Percentiles rank a stretch among this genome's conserved stretches.
Conservation (phyloP, 2,113 vertebrate species). For the Canis aureus region DNA sequence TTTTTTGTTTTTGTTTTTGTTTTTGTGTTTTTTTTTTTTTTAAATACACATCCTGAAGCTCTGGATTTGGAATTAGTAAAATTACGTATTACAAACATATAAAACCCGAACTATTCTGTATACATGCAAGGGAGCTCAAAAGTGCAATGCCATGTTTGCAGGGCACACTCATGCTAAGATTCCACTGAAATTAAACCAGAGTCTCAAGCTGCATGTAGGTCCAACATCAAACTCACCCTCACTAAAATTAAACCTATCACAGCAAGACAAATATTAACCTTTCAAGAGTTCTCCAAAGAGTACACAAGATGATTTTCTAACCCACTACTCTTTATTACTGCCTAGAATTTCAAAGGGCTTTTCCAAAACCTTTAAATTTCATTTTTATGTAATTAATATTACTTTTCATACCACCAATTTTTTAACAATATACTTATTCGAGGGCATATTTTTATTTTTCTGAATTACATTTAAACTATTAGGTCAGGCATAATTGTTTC, state of each 20-base stretch:
- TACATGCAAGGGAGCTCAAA: conserved; percentile 7
- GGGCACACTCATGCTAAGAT: background rate
- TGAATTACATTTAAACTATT: background rate
- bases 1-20: background rate
- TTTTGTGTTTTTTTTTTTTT: conserved; percentile 18
- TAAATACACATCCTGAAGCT: conserved; percentile 11
- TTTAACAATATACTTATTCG: background rate
- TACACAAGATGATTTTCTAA: background rate
- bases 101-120: background rate
- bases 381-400: background rate
- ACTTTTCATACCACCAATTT: background rate
- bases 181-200: conserved; percentile 36
- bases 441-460: background rate
- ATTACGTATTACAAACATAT: conserved; percentile 49
- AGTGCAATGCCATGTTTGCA: background rate
- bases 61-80: conserved; percentile 77
- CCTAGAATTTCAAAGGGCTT: background rate
- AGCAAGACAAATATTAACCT: background rate
- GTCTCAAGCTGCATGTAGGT: background rate
- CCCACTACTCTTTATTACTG: background rate
- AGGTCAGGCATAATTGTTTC: background rate
- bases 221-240: background rate
- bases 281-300: background rate
- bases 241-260: background rate
- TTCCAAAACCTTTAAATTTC: background rate